Evolutionary conservation across 2,113 vertebrate genomes (phyloP).

Genomic region (Microtus pennsylvanicus): DNA sequence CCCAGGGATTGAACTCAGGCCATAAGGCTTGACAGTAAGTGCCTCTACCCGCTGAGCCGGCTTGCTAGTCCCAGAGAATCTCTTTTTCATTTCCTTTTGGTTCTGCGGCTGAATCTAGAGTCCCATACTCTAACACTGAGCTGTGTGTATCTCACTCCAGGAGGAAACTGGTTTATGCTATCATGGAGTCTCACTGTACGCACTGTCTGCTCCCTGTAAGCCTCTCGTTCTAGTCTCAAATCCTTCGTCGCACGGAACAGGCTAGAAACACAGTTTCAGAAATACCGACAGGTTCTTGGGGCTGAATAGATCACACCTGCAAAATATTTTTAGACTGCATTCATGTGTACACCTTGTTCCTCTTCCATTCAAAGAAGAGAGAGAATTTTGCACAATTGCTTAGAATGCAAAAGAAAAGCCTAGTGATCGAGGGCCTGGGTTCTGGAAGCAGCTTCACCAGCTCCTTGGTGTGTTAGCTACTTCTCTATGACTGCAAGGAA

Average conservation of each 20-base stretch:
- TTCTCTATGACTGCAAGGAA: neutral
- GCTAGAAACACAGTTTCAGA: conserved; percentile 34
- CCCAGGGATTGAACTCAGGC: neutral
- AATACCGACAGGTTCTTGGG: conserved; percentile 24
- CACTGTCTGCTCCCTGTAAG: neutral
- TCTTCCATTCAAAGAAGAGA: neutral
- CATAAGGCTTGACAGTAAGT: neutral
- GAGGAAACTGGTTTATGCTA: neutral
- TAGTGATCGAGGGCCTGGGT: neutral
- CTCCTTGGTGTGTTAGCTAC: neutral
- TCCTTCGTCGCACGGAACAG: neutral
- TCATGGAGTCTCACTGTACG: neutral
- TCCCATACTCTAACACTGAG: neutral
- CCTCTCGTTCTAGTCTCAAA: neutral
- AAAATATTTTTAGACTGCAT: conserved; percentile 33
- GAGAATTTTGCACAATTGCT: neutral
- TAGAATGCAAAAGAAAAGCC: neutral
- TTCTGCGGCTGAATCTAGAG: neutral
- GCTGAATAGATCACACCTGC: neutral
- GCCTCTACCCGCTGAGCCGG: neutral
- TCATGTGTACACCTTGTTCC: neutral
- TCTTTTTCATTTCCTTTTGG: neutral
- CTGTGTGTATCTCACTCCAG: neutral
- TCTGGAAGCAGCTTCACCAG: neutral
- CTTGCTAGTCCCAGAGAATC: neutral